Evolutionary conservation across 2,797 vertebrate genomes (phyloP), one percentile per base, ranked within the genome.

Genomic region (Fistularia commersonii): DNA sequence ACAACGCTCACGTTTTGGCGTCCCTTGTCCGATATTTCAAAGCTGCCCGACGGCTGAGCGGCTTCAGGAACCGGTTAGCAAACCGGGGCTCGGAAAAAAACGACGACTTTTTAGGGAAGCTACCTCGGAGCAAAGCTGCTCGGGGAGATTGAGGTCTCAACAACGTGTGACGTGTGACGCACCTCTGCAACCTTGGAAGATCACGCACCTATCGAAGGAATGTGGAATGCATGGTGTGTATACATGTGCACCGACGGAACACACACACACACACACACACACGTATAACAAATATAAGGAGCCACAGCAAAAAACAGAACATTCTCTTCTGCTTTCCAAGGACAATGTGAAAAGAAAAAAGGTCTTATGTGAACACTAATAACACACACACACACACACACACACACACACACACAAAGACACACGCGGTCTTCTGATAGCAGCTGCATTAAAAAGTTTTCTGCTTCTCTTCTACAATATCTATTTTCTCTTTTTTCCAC

Each of bases 221-320:
- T 48, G 14, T 57, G 65, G 63, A 56, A 50, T 79, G 86, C 84
- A 84, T 82, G 78, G 76, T 70, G 76, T 72, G 80, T 67, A 72
- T 76, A 74, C 66, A 31, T 57, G 74, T 66, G 70, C 69, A 77
- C 62, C 63, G 51, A 8, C 57, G 67, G 79, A 53, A 57, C 65
- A 60, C 61, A 65, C 48, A 52, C 38, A 40, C 38, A 40, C 9
- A 10, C 38, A 69, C 62, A 46, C 12, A 11, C n/a, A 45, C 66
- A 40, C 53, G 41, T 51, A 36, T 8, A 71, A 43, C 42, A 52
- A 50, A 64, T n/a, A 8, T 41, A 51, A 52, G 35, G 44, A 49
- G 61, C 49, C 43, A 58, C 31, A 51, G 38, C 41, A 38, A 23
- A 68, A 54, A 69, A 12, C 35, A 51, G 13, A 54, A 58, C 42